phyloP scores from a whole-genome alignment of 2,113 vertebrate species.

The Tauraco erythrolophus region DNA sequence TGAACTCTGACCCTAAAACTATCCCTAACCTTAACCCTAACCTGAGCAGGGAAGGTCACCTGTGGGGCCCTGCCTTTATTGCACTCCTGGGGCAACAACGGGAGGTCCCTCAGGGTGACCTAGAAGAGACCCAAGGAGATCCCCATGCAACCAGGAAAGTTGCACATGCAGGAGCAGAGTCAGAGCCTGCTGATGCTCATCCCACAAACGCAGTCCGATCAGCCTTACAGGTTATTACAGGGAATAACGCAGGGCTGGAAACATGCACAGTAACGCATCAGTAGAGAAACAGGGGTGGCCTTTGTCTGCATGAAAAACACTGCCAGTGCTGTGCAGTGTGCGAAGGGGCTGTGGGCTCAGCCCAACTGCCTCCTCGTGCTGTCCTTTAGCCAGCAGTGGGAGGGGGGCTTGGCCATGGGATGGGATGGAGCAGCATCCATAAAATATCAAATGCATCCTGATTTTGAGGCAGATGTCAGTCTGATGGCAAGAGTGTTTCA shows the following conservation, averaged over 20 bases:
- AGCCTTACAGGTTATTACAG: background rate
- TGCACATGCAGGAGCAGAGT: background rate
- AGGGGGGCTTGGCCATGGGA: fast-evolving
- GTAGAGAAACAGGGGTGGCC: background rate
- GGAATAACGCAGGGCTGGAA: background rate
- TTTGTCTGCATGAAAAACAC: background rate
- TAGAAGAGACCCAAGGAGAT: background rate
- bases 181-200: background rate
- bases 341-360: background rate
- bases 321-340: fast-evolving
- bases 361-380: fast-evolving
- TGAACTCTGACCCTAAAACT: background rate
- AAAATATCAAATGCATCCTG: background rate
- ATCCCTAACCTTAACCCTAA: background rate
- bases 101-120: background rate
- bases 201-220: fast-evolving
- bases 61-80: background rate
- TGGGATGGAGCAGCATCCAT: background rate
- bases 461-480: background rate
- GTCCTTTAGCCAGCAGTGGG: background rate
- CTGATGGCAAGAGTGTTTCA: fast-evolving
- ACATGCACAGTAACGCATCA: fast-evolving
- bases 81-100: background rate
- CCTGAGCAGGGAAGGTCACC: background rate
- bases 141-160: background rate